phyloP scores from a whole-genome alignment of 2,113 vertebrate species.

The Gnathonemus echidnorhynchus region DNA sequence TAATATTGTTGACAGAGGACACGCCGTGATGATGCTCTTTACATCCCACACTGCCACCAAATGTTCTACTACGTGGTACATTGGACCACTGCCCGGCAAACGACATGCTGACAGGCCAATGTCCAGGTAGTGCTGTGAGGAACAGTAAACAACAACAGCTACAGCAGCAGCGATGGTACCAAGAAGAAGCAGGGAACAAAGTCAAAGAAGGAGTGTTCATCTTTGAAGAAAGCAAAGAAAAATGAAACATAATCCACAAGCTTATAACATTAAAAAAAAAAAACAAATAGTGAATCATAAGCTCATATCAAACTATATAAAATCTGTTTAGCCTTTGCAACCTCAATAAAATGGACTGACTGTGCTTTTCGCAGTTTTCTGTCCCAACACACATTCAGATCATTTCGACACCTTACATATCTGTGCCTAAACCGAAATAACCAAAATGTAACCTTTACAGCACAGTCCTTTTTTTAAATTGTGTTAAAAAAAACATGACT shows the following conservation, averaged over 20 bases:
- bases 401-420: neutral
- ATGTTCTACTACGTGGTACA: neutral
- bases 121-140: neutral
- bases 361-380: neutral
- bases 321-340: neutral
- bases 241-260: neutral
- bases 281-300: neutral
- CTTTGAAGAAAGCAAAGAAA: neutral
- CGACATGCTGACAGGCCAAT: neutral
- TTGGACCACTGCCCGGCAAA: neutral
- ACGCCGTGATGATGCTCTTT: neutral
- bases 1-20: neutral
- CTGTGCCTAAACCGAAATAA: neutral
- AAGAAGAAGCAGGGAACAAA: neutral
- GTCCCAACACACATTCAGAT: neutral
- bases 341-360: neutral
- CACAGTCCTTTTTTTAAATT: neutral
- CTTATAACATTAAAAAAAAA: neutral
- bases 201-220: neutral
- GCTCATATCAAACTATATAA: neutral
- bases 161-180: neutral
- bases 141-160: neutral
- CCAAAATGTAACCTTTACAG: neutral
- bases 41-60: neutral
- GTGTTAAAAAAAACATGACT: neutral